These are phyloP conservation scores for Leucosticte australis DNA, from an alignment of 2,113 vertebrate species.

Conservation along the genomic window DNA sequence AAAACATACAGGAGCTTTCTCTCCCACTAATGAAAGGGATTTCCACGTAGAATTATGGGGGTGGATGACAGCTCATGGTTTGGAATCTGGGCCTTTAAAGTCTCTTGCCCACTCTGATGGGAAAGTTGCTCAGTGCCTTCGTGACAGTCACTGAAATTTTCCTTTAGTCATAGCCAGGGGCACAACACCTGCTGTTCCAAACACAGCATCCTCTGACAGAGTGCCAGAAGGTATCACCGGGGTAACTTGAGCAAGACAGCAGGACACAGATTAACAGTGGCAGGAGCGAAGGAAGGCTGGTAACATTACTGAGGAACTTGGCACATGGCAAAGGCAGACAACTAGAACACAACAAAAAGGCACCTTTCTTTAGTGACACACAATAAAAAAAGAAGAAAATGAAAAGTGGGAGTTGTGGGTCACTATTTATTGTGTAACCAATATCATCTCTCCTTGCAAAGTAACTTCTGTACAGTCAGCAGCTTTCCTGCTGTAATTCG, in stretches of 20 bases:
- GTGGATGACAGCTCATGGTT: not conserved
- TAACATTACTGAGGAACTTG: not conserved
- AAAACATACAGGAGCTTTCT: not conserved
- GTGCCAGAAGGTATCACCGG: not conserved
- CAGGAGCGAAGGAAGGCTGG: not conserved
- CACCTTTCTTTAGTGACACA: not conserved
- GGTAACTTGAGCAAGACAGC: not conserved
- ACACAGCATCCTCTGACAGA: not conserved
- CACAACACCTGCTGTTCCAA: not conserved
- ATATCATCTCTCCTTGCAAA: not conserved
- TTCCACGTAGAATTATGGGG: not conserved
- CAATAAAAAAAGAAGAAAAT: not conserved
- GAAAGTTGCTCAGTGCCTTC: not conserved
- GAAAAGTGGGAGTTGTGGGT: not conserved
- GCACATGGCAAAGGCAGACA: not conserved
- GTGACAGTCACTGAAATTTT: not conserved
- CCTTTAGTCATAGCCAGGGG: not conserved
- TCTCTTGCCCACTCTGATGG: not conserved
- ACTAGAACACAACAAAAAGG: not conserved
- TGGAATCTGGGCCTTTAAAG: not conserved
- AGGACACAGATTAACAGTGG: conserved; percentile 8
- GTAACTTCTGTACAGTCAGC: not conserved
- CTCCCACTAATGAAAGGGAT: not conserved
- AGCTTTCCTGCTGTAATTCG: not conserved
- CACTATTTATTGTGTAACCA: not conserved